Percentiles rank a stretch among this genome's conserved stretches.
phyloP scores from a whole-genome alignment of 2,888 invertebrate species.

The Ferdinandea cuprea region DNA sequence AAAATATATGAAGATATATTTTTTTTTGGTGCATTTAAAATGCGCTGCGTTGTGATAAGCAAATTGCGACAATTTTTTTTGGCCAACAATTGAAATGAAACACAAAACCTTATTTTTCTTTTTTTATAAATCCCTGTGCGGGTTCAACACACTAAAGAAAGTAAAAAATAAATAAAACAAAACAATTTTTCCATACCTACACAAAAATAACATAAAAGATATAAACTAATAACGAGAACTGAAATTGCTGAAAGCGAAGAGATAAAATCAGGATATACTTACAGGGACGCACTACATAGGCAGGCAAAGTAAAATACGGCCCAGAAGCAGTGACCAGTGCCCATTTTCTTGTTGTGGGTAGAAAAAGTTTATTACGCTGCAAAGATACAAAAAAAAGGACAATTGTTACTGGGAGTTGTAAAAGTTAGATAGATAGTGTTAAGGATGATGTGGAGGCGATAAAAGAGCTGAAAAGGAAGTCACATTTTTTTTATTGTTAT shows the following conservation, averaged over 20 bases:
- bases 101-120: conserved; percentile 15
- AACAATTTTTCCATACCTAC: conserved; percentile 17
- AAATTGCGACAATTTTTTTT: conserved; percentile 15
- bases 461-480: conserved; percentile 8
- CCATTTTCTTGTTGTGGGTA: conserved; percentile 79
- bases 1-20: conserved; percentile 55
- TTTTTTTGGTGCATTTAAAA: conserved; percentile 29
- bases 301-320: conserved; percentile 83
- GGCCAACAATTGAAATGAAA: conserved; percentile 46
- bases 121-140: conserved; percentile 19
- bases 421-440: conserved; percentile 2
- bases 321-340: conserved; percentile 83
- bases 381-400: conserved; percentile 50
- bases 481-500: background rate
- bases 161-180: conserved; percentile 17
- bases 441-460: conserved; percentile 3
- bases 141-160: conserved; percentile 36
- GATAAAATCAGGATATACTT: conserved; percentile 78
- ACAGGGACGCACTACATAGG: conserved; percentile 83
- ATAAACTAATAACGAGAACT: conserved; percentile 21
- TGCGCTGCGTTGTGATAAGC: conserved; percentile 26
- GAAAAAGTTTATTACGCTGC: conserved; percentile 66
- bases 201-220: conserved; percentile 7
- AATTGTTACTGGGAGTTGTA: conserved; percentile 35
- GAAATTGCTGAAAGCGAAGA: conserved; percentile 25